Conservation (phyloP, 2,888 invertebrate genomes). For the Calameuta filiformis region DNA sequence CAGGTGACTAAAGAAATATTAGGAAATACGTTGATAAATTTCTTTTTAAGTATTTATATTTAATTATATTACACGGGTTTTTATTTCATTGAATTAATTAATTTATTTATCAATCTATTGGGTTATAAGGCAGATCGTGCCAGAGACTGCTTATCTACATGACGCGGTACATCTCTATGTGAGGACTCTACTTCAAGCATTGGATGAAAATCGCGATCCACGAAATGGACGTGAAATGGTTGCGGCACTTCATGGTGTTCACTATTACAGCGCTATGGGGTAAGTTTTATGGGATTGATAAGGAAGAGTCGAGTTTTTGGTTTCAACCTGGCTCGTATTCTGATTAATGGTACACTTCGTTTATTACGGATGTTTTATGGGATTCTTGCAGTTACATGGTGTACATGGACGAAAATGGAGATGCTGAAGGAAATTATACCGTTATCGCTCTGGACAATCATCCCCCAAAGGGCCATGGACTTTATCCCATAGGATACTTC, state of each 20-base stretch:
- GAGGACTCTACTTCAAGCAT: constrained; percentile 78
- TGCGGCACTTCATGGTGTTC: constrained; percentile 78
- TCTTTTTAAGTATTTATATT: not conserved
- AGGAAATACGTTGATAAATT: not conserved
- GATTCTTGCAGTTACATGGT: constrained; percentile 79
- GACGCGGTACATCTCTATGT: constrained; percentile 95
- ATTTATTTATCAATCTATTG: constrained; percentile 12
- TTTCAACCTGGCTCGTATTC: not conserved
- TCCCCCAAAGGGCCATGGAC: constrained; percentile 70
- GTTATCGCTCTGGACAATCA: constrained; percentile 70
- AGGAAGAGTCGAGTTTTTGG: not conserved
- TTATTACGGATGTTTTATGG: not conserved
- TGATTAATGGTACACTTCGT: constrained; percentile 3
- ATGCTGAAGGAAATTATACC: constrained; percentile 95
- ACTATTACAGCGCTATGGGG: constrained; percentile 89
- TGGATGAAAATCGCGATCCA: constrained; percentile 76
- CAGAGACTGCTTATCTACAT: constrained; percentile 92
- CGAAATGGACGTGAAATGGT: constrained; percentile 87
- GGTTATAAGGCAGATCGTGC: constrained; percentile 75
- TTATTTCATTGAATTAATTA: no score
- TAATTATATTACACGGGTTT: no score
- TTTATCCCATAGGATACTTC: constrained; percentile 85
- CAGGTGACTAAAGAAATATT: constrained; percentile 46
- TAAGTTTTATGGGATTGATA: constrained; percentile 61
- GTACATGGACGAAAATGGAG: constrained; percentile 92